Evolutionary conservation across 1,140 invertebrate genomes (phyloP).

Genomic region (Bradynema listronoti): DNA sequence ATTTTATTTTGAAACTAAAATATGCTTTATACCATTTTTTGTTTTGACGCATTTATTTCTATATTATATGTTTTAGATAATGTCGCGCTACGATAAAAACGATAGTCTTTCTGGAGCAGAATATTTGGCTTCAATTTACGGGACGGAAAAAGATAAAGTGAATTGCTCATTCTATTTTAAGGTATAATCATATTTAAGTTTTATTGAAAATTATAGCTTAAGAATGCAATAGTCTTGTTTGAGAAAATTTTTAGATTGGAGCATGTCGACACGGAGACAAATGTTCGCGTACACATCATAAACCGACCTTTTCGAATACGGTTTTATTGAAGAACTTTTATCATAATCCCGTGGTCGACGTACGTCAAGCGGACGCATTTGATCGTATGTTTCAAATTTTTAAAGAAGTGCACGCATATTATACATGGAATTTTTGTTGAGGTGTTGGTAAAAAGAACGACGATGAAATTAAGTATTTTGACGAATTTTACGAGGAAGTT

Average conservation of each 20-base stretch:
- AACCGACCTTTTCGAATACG: slow-evolving; percentile 85
- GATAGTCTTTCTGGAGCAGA: slow-evolving; percentile 32
- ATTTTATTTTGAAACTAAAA: too few relatives aligned
- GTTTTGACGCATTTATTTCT: too few relatives aligned
- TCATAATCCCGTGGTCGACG: slow-evolving; percentile 45
- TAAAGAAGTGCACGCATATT: neutral
- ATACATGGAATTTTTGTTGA: slow-evolving; percentile 16
- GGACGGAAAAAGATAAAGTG: slow-evolving; percentile 97
- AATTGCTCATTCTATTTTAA: slow-evolving; percentile 99
- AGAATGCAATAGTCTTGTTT: neutral
- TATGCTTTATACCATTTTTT: too few relatives aligned
- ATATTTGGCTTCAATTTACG: slow-evolving; percentile 70
- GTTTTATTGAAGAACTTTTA: slow-evolving; percentile 43
- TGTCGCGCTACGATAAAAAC: slow-evolving; percentile 30
- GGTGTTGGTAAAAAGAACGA: slow-evolving; percentile 64
- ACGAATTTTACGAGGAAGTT: slow-evolving; percentile 98
- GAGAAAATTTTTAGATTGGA: slow-evolving; percentile 65
- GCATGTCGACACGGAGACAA: slow-evolving; percentile 95
- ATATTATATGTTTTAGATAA: neutral
- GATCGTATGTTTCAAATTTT: slow-evolving; percentile 18
- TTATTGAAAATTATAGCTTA: neutral
- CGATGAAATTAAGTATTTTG: slow-evolving; percentile 96
- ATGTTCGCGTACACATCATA: slow-evolving; percentile 94
- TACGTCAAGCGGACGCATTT: slow-evolving; percentile 41
- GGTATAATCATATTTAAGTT: slow-evolving; percentile 91